A percentile compares a stretch with the other conserved stretches of the same genome.
These are phyloP conservation scores for Pocillopora meandrina DNA, from an alignment of 92 coral and sea anemone genomes.

Conservation along the genomic window DNA sequence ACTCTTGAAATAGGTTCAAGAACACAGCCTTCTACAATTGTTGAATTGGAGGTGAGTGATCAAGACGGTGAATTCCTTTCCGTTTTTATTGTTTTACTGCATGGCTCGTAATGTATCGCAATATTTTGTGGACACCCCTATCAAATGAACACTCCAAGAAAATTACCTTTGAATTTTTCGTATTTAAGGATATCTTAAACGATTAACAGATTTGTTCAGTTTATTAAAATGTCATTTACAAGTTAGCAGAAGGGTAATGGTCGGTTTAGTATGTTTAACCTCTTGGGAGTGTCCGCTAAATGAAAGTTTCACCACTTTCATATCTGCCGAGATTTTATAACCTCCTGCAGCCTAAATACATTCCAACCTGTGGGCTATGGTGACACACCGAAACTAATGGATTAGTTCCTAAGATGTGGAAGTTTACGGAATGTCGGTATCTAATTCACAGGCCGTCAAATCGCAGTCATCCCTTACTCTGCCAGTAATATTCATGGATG, in stretches of 20 bases:
- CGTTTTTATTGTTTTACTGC: no score
- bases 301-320: no score
- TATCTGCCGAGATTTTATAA: no score
- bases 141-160: no score
- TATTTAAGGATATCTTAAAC: not conserved
- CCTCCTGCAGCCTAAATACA: no score
- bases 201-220: not conserved
- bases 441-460: slow-evolving; percentile 68
- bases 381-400: no score
- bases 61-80: not conserved
- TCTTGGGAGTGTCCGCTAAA: no score
- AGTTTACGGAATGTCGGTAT: not conserved
- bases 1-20: slow-evolving; percentile 65
- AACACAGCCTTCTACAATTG: slow-evolving; percentile 70
- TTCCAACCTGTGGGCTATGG: no score
- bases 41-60: slow-evolving; percentile 71
- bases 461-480: slow-evolving; percentile 49
- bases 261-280: not conserved
- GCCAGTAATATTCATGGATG: slow-evolving; percentile 76
- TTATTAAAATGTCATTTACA: not conserved
- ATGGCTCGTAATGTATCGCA: no score
- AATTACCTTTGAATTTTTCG: no score
- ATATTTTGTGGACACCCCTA: not conserved
- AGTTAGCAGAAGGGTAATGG: not conserved
- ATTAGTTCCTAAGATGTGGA: no score